Conservation (phyloP, 2,888 invertebrate genomes). For the Meandrusa payeni region DNA sequence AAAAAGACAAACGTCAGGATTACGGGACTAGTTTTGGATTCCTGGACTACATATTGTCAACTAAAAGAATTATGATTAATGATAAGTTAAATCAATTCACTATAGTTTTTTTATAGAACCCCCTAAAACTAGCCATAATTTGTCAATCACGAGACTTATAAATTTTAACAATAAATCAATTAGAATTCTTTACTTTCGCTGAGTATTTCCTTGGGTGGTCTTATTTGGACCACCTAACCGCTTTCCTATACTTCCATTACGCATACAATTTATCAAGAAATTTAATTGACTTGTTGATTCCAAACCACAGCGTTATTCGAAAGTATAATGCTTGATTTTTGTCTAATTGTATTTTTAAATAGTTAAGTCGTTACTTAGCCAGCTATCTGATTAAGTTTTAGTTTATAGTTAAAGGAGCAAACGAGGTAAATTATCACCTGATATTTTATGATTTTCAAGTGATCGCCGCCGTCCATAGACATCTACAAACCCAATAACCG, state of each 20-base stretch:
- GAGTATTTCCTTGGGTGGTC: conserved; percentile 50
- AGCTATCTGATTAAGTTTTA: no score
- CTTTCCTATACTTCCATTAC: conserved; percentile 38
- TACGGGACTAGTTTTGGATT: no score
- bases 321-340: not conserved
- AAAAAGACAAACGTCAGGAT: no score
- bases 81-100: no score
- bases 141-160: conserved; percentile 47
- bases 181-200: conserved; percentile 36
- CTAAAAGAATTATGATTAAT: no score
- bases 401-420: no score
- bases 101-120: conserved; percentile 25
- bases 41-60: no score
- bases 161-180: conserved; percentile 59
- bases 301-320: not conserved
- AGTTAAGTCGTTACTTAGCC: not conserved
- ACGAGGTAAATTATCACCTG: no score
- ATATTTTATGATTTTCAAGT: no score
- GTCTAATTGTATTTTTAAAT: not conserved
- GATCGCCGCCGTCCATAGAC: no score
- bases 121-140: conserved; percentile 30
- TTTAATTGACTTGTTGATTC: conserved; percentile 15
- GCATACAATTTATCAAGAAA: conserved; percentile 43
- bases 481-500: no score
- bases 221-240: conserved; percentile 52